These are phyloP conservation scores for Spodoptera frugiperda DNA, from an alignment of 1,140 invertebrate genomes.

Conservation along the genomic window DNA sequence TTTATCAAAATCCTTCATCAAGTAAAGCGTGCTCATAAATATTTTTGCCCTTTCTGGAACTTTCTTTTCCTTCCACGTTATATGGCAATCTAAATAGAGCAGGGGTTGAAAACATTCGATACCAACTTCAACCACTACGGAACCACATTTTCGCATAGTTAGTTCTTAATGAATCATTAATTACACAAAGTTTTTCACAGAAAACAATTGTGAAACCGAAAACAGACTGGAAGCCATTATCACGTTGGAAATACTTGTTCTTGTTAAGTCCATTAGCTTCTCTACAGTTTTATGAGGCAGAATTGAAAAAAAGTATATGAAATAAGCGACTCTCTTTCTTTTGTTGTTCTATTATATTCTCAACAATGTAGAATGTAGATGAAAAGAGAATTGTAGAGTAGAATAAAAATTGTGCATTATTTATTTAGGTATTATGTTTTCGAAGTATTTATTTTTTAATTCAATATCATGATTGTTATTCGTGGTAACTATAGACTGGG, in stretches of 20 bases:
- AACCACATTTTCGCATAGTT: constrained; percentile 20
- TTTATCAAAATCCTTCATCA: too few relatives aligned
- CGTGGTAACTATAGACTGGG: too few relatives aligned
- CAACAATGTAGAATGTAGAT: too few relatives aligned
- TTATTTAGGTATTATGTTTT: too few relatives aligned
- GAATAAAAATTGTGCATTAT: too few relatives aligned
- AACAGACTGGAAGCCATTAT: constrained; percentile 34
- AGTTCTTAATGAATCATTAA: constrained; percentile 42
- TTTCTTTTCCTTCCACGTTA: neutral
- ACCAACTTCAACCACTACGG: neutral
- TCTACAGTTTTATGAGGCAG: neutral
- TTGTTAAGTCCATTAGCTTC: constrained; percentile 15
- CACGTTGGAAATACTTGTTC: constrained; percentile 15
- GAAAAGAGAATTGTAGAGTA: too few relatives aligned
- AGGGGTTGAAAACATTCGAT: constrained; percentile 7
- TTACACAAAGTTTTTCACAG: constrained; percentile 45
- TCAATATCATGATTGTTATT: too few relatives aligned
- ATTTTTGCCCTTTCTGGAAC: too few relatives aligned
- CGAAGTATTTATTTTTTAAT: too few relatives aligned
- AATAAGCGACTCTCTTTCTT: neutral
- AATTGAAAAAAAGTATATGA: neutral
- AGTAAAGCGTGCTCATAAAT: too few relatives aligned
- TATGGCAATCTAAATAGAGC: neutral
- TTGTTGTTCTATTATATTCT: too few relatives aligned
- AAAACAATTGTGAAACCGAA: constrained; percentile 34